These are phyloP conservation scores for Eospalax fontanierii DNA, from an alignment of 2,797 vertebrate species.

Conservation along the genomic window DNA sequence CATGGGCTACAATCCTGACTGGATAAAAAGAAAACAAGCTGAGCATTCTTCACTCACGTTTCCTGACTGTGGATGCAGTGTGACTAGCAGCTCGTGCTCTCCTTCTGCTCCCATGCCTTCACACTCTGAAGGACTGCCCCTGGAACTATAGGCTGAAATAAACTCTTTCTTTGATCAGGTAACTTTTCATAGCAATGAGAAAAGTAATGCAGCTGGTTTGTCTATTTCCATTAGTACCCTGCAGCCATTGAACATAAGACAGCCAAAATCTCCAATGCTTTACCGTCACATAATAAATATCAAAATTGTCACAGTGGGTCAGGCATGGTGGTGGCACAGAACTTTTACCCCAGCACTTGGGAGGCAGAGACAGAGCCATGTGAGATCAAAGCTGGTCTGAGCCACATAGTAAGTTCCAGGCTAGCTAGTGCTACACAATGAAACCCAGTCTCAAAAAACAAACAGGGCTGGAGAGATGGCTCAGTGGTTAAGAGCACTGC, in stretches of 20 bases:
- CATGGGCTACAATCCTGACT: neutral
- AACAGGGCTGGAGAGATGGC: neutral
- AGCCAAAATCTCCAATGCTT: conserved; percentile 16
- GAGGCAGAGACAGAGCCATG: too few relatives aligned
- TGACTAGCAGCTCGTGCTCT: neutral
- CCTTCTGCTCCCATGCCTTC: too few relatives aligned
- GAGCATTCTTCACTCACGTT: neutral
- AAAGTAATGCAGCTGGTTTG: conserved; percentile 1
- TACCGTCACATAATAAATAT: conserved; percentile 8
- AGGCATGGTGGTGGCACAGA: too few relatives aligned
- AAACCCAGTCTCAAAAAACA: too few relatives aligned
- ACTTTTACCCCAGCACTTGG: too few relatives aligned
- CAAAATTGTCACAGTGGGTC: neutral
- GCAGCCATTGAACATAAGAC: conserved; percentile 16
- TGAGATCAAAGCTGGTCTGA: too few relatives aligned
- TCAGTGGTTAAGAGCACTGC: neutral
- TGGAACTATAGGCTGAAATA: neutral
- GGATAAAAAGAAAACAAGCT: neutral
- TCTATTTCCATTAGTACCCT: conserved; percentile 32
- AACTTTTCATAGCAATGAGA: neutral
- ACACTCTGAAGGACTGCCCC: neutral
- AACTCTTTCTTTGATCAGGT: neutral
- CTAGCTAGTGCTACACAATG: too few relatives aligned
- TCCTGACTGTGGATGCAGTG: neutral
- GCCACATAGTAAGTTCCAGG: too few relatives aligned